Conservation (phyloP, 1,140 invertebrate genomes). For the Heterodera carotae region DNA sequence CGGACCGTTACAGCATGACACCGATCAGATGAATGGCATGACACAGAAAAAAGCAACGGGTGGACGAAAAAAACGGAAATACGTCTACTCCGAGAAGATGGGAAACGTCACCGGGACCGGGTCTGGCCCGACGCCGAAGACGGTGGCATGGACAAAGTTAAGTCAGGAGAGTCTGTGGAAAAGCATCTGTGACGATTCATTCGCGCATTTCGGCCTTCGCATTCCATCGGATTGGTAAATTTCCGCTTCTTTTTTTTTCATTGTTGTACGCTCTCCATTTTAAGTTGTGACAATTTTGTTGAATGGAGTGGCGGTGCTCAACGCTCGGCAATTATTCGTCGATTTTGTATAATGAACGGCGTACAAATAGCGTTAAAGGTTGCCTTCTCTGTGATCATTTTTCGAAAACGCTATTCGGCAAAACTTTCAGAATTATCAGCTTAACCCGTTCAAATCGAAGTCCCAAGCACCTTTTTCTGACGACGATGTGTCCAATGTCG, state of each 20-base stretch:
- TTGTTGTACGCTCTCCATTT: not conserved
- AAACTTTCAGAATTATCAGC: constrained; percentile 31
- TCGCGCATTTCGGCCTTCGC: constrained; percentile 23
- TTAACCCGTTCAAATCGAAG: constrained; percentile 32
- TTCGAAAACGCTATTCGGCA: not conserved
- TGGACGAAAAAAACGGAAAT: constrained; percentile 40
- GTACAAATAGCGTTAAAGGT: constrained; percentile 42
- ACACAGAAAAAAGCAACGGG: constrained; percentile 20
- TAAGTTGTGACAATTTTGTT: constrained; percentile 39
- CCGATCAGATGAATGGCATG: constrained; percentile 2
- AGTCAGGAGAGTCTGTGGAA: constrained; percentile 36
- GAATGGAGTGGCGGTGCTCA: constrained; percentile 40
- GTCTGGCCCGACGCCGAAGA: constrained; percentile 7
- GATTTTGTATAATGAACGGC: constrained; percentile 42
- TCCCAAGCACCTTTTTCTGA: constrained; percentile 32
- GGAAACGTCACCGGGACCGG: constrained; percentile 10
- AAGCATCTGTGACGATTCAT: constrained; percentile 25
- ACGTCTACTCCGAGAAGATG: constrained; percentile 3
- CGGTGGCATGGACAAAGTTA: constrained; percentile 33
- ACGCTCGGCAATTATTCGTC: constrained; percentile 29
- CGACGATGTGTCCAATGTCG: constrained; percentile 36
- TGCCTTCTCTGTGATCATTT: not conserved
- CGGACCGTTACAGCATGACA: not conserved
- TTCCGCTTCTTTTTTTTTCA: not conserved
- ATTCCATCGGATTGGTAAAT: constrained; percentile 27